Evolutionary conservation across 2,888 invertebrate species (phyloP), one percentile per base, ranked within the genome.

Genomic region (Pteria penguin): DNA sequence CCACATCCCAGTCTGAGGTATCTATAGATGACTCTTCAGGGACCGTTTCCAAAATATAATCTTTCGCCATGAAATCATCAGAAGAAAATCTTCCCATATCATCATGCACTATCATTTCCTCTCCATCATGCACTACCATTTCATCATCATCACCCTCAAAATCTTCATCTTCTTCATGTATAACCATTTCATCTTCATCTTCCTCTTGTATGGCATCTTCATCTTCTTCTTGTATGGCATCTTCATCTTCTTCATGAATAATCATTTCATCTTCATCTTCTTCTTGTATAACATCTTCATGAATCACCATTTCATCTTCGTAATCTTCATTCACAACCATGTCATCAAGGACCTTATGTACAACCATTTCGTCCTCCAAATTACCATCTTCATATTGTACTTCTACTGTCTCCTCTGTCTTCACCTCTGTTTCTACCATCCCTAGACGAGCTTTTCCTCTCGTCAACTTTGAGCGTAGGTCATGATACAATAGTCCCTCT

Each of bases 41-140:
- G 18, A 78, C 76, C n/a, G 71, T 76, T 33, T 79, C 81, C 32
- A 68, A 57, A 31, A 70, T 65, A 57, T 57, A 65, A 24, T 66
- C 70, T 18, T 62, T 73, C 14, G 22, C 54, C 8, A 32, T 52
- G 69, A 55, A 68, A 32, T 84, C 73, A 66, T n/a, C 63, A 26
- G 33, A 45, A 26, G 45, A 54, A 5, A 65, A 29, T 14, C 29
- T 18, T n/a, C 45, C 31, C 52, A 72, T 76, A 8, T 32, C 66
- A 52, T 57, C 55, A 27, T 70, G 26, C 11, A 54, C 66, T 31
- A 66, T 22, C 4, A 60, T 8, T 45, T 75, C 84, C 67, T 61
- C 57, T n/a, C 62, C 63, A 33, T 62, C 69, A n/a, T n/a, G n/a
- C n/a, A n/a, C n/a, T n/a, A n/a, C n/a, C n/a, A n/a, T n/a, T n/a